Evolutionary conservation across 2,113 vertebrate species (phyloP).

Genomic region (Oplegnathus fasciatus): DNA sequence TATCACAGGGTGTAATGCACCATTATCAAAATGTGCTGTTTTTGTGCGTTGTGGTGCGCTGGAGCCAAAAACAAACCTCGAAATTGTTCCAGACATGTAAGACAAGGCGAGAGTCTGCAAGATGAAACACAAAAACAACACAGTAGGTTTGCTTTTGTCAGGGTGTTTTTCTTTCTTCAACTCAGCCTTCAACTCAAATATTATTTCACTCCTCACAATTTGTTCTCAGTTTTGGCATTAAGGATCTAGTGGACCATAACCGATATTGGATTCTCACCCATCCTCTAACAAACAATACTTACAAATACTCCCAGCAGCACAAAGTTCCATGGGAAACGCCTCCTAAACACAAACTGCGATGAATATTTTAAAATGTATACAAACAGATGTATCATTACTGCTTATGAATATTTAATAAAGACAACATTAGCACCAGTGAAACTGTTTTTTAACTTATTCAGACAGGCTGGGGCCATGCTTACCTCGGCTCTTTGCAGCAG

Average conservation of each 20-base stretch:
- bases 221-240: background rate
- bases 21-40: slow-evolving; percentile 11
- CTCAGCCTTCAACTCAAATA: background rate
- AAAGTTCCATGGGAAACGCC: slow-evolving; percentile 94
- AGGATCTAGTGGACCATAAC: background rate
- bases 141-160: background rate
- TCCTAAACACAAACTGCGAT: slow-evolving; percentile 82
- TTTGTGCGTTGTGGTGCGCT: background rate
- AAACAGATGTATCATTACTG: background rate
- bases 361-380: background rate
- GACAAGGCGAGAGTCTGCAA: slow-evolving; percentile 92
- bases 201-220: background rate
- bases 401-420: slow-evolving; percentile 18
- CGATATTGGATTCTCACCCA: background rate
- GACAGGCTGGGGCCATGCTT: slow-evolving; percentile 59
- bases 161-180: background rate
- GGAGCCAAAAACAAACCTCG: slow-evolving; percentile 86
- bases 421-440: background rate
- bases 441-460: background rate
- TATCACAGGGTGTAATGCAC: background rate
- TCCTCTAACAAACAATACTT: slow-evolving; percentile 79
- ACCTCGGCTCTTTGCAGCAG: slow-evolving; percentile 94
- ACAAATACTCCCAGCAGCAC: slow-evolving; percentile 92
- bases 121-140: slow-evolving; percentile 29
- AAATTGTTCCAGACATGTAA: slow-evolving; percentile 92